Base-by-base conservation (phyloP, 1,140 invertebrate genomes). In the Limonius californicus region DNA sequence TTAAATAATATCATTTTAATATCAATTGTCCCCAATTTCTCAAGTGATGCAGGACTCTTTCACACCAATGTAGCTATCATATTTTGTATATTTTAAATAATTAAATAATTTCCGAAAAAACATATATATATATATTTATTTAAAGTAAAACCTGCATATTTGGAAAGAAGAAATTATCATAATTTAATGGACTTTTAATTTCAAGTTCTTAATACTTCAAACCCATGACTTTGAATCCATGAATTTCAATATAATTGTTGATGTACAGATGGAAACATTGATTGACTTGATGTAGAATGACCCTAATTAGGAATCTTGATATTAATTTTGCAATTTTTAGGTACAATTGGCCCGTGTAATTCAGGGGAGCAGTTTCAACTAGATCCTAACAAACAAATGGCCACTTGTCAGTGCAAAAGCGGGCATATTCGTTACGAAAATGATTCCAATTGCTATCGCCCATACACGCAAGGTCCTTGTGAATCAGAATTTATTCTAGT, bases 401-500 rank as follows among this genome's bases (percentile, higher is more conserved):
- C 83, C 6, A 78, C 74, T 59, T 91, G 89, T 68, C 71, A 74
- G 4, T 91, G 90, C 72, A 89, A 90, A 75, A 80, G 82, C 0
- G 85, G 84, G 43, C 84, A 91, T 70, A 84, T 87, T 1, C 79
- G 83, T 0, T 88, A 87, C 78, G 70, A 76, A 1, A 72, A 78
- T 1, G 83, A 89, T 68, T 86, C 86, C 0, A 75, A 82, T 0
- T 92, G 90, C 69, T 91, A 91, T 72, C 77, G 89, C 18, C 78
- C 87, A 0, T 89, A 88, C 68, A 92, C 90, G 0, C 80, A 85
- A 57, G 90, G 90, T 0, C 90, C 90, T 0, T 92, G 90, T 68
- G 78, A 75, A 0, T 64, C 72, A 11, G 85, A 85, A 1, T 78
- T 87, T 47, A 89, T 91, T 78, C 77, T 90, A 8, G 68, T 85